Evolutionary conservation across 2,113 vertebrate species (phyloP).

Genomic region (Myrmecophaga tridactyla): DNA sequence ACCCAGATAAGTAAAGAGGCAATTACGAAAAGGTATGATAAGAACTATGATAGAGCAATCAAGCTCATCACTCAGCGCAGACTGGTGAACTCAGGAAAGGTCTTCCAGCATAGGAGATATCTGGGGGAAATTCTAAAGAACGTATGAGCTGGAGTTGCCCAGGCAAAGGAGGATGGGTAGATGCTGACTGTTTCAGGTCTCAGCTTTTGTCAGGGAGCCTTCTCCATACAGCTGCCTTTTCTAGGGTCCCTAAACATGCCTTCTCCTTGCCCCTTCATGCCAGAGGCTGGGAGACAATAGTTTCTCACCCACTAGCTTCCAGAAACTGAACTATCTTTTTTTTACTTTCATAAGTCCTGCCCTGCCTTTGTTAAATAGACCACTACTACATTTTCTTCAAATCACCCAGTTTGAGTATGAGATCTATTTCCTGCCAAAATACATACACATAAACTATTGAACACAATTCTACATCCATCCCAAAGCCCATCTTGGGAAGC

Average conservation of each 20-base stretch:
- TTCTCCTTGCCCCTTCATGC: not conserved
- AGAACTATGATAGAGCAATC: not conserved
- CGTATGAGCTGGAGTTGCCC: not conserved
- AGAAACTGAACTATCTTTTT: not conserved
- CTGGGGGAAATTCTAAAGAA: not conserved
- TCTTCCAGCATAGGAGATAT: not conserved
- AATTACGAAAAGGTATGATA: not conserved
- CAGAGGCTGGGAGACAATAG: not conserved
- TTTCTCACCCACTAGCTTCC: not conserved
- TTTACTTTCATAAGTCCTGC: not conserved
- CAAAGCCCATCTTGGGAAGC: not conserved
- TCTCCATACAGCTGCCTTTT: not conserved
- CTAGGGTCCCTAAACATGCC: not conserved
- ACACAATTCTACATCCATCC: not conserved
- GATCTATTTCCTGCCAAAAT: not conserved
- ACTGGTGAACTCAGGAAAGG: not conserved
- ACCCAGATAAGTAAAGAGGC: not conserved
- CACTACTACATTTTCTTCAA: not conserved
- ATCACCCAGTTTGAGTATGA: not conserved
- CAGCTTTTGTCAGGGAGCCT: not conserved
- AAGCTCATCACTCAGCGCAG: not conserved
- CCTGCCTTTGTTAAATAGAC: not conserved
- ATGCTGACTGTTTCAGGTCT: not conserved
- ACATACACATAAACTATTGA: not conserved
- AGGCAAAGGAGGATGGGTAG: not conserved